Conservation (phyloP, 1,140 invertebrate species). For the Aleiodes sp. region DNA sequence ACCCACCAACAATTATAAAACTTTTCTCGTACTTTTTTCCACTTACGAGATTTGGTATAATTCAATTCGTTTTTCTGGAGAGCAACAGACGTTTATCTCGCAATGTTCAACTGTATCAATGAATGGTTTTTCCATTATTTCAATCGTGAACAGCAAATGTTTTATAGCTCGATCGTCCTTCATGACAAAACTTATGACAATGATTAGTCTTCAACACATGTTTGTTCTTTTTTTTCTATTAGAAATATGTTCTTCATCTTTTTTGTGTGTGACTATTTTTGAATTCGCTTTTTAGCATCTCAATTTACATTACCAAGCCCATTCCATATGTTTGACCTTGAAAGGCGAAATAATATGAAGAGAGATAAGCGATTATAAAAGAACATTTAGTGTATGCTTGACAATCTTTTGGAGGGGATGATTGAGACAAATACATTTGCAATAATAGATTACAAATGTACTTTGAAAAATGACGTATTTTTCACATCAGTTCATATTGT, state of each 20-base stretch:
- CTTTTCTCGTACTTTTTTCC: no score
- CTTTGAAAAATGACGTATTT: no score
- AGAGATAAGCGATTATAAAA: not conserved
- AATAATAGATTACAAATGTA: no score
- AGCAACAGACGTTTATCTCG: no score
- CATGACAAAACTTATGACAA: not conserved
- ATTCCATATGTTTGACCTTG: not conserved
- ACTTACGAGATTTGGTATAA: no score
- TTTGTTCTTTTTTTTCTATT: conserved; percentile 4
- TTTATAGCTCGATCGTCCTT: not conserved
- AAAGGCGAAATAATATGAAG: not conserved
- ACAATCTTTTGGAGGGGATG: no score
- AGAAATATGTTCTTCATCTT: not conserved
- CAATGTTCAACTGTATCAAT: no score
- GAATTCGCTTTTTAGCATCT: not conserved
- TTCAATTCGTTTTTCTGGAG: no score
- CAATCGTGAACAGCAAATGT: no score
- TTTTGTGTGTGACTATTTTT: not conserved
- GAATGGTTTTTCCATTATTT: no score
- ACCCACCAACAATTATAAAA: not conserved
- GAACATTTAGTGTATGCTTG: not conserved
- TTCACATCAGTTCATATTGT: no score
- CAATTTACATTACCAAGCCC: not conserved
- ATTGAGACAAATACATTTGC: no score
- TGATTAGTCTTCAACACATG: not conserved